Evolutionary conservation across 2,797 vertebrate genomes (phyloP).

Genomic region (Sparus aurata): DNA sequence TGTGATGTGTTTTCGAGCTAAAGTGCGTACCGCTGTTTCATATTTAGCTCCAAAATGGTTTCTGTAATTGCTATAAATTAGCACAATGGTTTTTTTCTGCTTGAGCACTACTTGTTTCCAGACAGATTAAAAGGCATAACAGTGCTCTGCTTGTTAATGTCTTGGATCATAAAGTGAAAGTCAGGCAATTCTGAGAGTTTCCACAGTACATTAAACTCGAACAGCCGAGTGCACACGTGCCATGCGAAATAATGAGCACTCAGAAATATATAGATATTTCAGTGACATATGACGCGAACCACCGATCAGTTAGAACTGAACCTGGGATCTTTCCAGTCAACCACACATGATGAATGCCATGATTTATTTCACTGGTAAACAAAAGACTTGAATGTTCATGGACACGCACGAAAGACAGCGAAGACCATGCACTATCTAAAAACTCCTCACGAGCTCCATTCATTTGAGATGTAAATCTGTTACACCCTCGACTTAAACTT

Average conservation of each 20-base stretch:
- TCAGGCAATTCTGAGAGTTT: conserved; percentile 24
- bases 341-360: too few relatives aligned
- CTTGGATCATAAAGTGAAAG: conserved; percentile 32
- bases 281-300: neutral
- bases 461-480: neutral
- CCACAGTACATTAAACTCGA: conserved; percentile 16
- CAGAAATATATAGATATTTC: neutral
- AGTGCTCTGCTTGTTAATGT: conserved; percentile 11
- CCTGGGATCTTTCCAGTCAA: neutral
- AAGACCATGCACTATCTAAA: neutral
- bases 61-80: conserved; percentile 45
- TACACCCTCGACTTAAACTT: neutral
- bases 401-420: neutral
- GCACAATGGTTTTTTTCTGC: conserved; percentile 29
- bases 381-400: conserved; percentile 1
- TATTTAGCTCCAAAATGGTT: conserved; percentile 22
- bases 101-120: conserved; percentile 30
- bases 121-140: conserved; percentile 31
- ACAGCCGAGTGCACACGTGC: conserved; percentile 8
- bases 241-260: conserved; percentile 21
- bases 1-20: conserved; percentile 30
- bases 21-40: conserved; percentile 36
- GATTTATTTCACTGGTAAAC: neutral
- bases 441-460: neutral
- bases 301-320: conserved; percentile 5